These are phyloP conservation scores for Neogale vison DNA, from an alignment of 2,113 vertebrate species.

Conservation along the genomic window DNA sequence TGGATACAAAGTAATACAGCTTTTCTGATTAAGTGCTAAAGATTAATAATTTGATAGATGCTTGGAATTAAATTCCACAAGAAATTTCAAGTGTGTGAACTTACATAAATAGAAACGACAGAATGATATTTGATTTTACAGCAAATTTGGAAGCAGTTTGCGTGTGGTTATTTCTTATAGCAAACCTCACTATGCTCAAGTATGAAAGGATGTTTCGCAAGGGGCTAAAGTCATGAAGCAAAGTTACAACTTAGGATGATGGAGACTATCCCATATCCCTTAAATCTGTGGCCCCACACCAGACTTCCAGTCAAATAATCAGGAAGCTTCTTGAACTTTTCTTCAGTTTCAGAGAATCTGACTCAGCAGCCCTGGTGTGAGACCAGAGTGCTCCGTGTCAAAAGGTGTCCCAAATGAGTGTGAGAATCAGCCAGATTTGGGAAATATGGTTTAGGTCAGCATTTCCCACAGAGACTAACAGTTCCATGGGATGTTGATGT, in stretches of 20 bases:
- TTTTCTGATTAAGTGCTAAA: slow-evolving; percentile 5
- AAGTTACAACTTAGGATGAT: background rate
- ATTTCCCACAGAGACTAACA: background rate
- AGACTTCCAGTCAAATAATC: background rate
- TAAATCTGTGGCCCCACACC: background rate
- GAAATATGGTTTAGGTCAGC: background rate
- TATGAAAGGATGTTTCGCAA: background rate
- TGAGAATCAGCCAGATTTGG: background rate
- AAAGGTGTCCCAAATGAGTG: background rate
- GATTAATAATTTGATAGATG: slow-evolving; percentile 7
- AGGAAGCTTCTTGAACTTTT: slow-evolving; percentile 7
- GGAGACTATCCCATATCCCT: background rate
- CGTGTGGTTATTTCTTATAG: background rate
- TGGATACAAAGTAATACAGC: background rate
- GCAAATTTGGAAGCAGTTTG: background rate
- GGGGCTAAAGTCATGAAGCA: background rate
- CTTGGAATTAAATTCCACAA: background rate
- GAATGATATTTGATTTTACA: background rate
- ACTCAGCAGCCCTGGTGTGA: background rate
- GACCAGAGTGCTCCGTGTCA: background rate
- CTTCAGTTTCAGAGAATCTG: background rate
- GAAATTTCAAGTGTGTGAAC: background rate
- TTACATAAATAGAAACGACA: slow-evolving; percentile 1
- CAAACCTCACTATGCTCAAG: background rate
- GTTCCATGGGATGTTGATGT: background rate